These are phyloP conservation scores for Philypnodon macrostomus DNA, from an alignment of 2,797 vertebrate genomes.

Conservation along the genomic window DNA sequence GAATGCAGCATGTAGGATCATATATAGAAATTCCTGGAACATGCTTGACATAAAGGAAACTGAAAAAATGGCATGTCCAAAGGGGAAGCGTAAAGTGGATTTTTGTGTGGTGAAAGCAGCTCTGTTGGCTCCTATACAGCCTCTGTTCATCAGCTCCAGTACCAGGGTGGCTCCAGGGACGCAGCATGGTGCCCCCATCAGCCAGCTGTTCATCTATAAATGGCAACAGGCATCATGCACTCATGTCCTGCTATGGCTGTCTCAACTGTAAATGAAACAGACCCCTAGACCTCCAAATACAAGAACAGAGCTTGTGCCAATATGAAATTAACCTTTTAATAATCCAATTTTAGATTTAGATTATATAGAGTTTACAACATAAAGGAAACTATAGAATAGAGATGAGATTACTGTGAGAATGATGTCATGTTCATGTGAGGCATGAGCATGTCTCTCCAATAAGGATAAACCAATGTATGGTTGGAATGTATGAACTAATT, in stretches of 20 bases:
- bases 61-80: slow-evolving; percentile 25
- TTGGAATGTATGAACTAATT: too few relatives aligned
- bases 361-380: too few relatives aligned
- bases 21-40: slow-evolving; percentile 18
- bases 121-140: slow-evolving; percentile 22
- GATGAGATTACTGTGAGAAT: too few relatives aligned
- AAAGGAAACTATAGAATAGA: too few relatives aligned
- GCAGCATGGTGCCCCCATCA: slow-evolving; percentile 17
- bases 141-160: slow-evolving; percentile 43
- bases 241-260: slow-evolving; percentile 15
- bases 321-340: not conserved
- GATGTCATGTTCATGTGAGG: too few relatives aligned
- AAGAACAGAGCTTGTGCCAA: not conserved
- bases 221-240: slow-evolving; percentile 26
- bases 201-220: slow-evolving; percentile 47
- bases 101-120: slow-evolving; percentile 31
- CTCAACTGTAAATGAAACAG: not conserved
- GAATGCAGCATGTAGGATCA: slow-evolving; percentile 11
- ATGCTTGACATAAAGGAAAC: slow-evolving; percentile 28
- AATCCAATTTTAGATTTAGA: slow-evolving; percentile 9
- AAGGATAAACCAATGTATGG: too few relatives aligned
- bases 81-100: slow-evolving; percentile 32
- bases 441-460: too few relatives aligned
- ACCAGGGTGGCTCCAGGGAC: slow-evolving; percentile 32
- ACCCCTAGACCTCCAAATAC: not conserved